Percentiles rank a stretch among this genome's conserved stretches.
phyloP scores from a whole-genome alignment of 2,113 vertebrate genomes.

The Glareola pratincola region DNA sequence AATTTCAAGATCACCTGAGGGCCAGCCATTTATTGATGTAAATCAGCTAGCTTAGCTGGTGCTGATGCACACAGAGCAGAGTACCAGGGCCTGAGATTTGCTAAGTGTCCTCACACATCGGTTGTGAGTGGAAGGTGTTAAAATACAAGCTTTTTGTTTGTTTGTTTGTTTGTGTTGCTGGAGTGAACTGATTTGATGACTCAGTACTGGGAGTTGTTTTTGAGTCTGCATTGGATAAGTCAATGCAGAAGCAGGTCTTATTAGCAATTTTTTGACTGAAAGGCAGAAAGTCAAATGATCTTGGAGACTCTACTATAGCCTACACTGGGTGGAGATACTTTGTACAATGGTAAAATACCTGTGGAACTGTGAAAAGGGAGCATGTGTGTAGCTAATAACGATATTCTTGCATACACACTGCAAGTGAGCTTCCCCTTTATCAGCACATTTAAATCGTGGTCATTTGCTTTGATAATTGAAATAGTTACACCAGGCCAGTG shows the following conservation, averaged over 20 bases:
- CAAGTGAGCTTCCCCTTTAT: neutral
- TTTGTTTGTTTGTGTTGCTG: neutral
- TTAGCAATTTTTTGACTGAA: neutral
- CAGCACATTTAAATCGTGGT: neutral
- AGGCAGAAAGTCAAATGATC: neutral
- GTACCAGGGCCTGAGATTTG: neutral
- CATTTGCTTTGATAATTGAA: slow-evolving; percentile 34
- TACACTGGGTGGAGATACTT: neutral
- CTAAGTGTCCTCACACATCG: neutral
- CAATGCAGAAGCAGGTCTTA: neutral
- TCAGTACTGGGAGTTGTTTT: neutral
- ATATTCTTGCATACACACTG: neutral
- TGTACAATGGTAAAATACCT: neutral
- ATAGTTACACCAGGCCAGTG: neutral
- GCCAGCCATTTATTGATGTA: neutral
- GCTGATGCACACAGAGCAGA: neutral
- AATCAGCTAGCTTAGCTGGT: neutral
- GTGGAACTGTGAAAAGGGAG: neutral
- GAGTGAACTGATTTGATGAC: neutral
- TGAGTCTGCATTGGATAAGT: neutral
- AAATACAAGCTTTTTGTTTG: neutral
- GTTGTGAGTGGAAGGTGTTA: neutral
- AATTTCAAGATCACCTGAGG: neutral
- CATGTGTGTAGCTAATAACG: neutral
- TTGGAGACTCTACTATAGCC: neutral